Conservation (phyloP, 2,113 vertebrate genomes). For the Trematomus loennbergii region DNA sequence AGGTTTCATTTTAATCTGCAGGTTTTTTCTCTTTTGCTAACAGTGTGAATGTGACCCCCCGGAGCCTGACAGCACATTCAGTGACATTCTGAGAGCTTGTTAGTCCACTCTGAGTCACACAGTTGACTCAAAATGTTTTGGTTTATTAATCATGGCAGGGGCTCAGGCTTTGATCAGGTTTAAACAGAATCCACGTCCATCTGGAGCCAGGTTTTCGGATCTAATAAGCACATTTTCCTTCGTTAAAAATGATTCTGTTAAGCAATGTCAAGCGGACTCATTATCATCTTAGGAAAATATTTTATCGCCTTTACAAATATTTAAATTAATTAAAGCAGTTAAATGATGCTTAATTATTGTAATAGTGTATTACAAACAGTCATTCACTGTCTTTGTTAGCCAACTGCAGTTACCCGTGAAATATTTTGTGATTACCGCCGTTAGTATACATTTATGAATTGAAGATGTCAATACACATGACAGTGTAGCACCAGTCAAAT, state of each 20-base stretch:
- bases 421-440: background rate
- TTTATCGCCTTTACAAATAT: background rate
- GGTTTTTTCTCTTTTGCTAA: background rate
- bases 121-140: constrained; percentile 10
- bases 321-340: background rate
- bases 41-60: constrained; percentile 5
- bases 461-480: background rate
- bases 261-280: background rate
- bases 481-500: constrained; percentile 1
- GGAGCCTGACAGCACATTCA: background rate
- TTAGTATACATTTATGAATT: background rate
- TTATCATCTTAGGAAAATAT: background rate
- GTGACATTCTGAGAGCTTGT: constrained; percentile 5
- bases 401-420: background rate
- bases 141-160: background rate
- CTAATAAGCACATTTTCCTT: background rate
- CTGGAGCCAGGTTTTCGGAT: too few relatives aligned
- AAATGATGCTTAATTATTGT: background rate
- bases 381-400: background rate
- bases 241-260: background rate
- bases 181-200: background rate
- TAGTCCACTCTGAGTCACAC: background rate
- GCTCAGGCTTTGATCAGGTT: background rate
- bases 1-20: constrained; percentile 2
- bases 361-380: background rate